These are phyloP conservation scores for Malurus elegans DNA, from an alignment of 2,113 vertebrate genomes.

Conservation along the genomic window DNA sequence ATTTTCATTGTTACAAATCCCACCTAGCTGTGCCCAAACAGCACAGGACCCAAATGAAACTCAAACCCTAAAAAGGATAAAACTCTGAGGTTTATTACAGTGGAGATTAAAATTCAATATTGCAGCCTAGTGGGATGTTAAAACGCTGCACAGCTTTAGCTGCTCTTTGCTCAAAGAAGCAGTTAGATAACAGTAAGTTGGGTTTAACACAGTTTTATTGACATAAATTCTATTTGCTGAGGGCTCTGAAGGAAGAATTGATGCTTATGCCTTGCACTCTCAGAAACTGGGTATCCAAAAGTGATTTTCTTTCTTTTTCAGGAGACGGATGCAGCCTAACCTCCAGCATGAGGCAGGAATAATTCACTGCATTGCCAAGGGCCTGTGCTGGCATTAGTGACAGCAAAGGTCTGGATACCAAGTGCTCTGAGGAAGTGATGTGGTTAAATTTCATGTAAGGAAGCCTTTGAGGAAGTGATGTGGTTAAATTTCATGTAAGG, in stretches of 20 bases:
- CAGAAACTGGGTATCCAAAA: not conserved
- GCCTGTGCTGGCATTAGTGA: rapidly evolving
- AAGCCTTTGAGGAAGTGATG: not conserved
- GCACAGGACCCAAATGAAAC: not conserved
- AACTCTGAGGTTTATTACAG: not conserved
- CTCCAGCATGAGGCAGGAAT: rapidly evolving
- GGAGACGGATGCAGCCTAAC: not conserved
- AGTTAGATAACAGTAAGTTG: not conserved
- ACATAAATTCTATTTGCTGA: not conserved
- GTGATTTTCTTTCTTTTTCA: not conserved
- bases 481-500: not conserved
- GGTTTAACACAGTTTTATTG: not conserved
- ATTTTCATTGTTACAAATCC: not conserved
- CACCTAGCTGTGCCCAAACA: not conserved
- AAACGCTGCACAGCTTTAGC: not conserved
- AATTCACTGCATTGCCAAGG: rapidly evolving
- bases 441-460: not conserved
- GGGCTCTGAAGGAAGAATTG: not conserved
- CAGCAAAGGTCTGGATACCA: not conserved
- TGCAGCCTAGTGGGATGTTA: not conserved
- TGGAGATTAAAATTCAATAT: slow-evolving; percentile 20
- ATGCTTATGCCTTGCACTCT: not conserved
- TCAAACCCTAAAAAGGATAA: not conserved
- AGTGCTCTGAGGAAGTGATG: not conserved
- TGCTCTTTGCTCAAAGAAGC: not conserved